These are phyloP conservation scores for Hippocampus kuda DNA, from an alignment of 2,797 vertebrate genomes.

Conservation along the genomic window DNA sequence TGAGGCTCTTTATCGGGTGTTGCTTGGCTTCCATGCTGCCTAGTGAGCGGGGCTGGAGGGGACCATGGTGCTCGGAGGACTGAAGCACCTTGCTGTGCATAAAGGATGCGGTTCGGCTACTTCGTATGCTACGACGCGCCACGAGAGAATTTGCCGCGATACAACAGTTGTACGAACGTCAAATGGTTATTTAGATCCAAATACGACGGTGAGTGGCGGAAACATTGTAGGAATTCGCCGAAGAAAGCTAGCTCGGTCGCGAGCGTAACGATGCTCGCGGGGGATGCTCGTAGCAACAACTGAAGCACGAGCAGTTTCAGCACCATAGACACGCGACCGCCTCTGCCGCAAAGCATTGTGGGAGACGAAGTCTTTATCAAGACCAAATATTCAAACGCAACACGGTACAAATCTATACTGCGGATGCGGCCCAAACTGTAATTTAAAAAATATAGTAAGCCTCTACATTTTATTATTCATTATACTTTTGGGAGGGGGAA, in stretches of 20 bases:
- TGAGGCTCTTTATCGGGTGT: slow-evolving; percentile 66
- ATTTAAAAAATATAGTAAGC: too few relatives aligned
- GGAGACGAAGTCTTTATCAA: slow-evolving; percentile 18
- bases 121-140: background rate
- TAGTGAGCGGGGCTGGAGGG: slow-evolving; percentile 53
- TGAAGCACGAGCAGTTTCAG: slow-evolving; percentile 73
- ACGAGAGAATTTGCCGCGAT: background rate
- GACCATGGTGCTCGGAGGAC: slow-evolving; percentile 66
- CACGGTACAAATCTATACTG: background rate
- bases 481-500: background rate
- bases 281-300: slow-evolving; percentile 30
- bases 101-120: slow-evolving; percentile 54
- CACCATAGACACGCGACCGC: slow-evolving; percentile 61
- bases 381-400: background rate
- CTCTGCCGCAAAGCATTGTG: slow-evolving; percentile 71
- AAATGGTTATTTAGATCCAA: background rate
- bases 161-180: background rate
- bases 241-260: slow-evolving; percentile 7
- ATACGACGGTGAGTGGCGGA: background rate
- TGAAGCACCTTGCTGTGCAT: slow-evolving; percentile 71
- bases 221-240: slow-evolving; percentile 12
- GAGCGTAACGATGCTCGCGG: slow-evolving; percentile 51
- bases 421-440: background rate
- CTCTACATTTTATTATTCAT: background rate
- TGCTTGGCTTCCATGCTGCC: slow-evolving; percentile 72